Conservation (phyloP, 2,113 vertebrate genomes). For the Phalacrocorax carbo region DNA sequence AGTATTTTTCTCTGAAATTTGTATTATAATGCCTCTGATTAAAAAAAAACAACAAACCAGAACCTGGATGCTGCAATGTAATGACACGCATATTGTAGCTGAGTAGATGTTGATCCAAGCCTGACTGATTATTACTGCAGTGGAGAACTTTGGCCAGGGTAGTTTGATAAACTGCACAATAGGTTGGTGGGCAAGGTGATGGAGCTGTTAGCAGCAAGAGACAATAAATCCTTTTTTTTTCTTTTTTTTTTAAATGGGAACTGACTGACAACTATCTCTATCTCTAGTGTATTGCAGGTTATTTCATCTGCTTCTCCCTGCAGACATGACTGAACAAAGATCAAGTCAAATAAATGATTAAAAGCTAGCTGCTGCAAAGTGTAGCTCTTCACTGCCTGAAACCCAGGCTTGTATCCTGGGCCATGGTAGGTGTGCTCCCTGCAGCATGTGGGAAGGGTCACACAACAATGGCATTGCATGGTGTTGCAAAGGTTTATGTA, state of each 20-base stretch:
- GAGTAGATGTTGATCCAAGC: background rate
- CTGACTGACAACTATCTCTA: conserved; percentile 24
- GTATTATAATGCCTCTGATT: background rate
- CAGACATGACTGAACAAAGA: background rate
- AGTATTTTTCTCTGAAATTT: background rate
- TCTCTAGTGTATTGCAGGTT: background rate
- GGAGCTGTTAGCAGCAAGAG: background rate
- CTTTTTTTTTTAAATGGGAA: background rate
- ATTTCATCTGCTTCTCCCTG: conserved; percentile 11
- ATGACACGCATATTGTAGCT: background rate
- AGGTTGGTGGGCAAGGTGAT: background rate
- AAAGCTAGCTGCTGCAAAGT: background rate
- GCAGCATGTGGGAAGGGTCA: rapidly evolving
- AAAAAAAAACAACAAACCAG: background rate
- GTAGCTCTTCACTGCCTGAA: background rate
- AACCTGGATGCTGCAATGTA: background rate
- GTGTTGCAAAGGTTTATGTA: background rate
- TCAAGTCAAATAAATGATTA: background rate
- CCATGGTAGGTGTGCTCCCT: background rate
- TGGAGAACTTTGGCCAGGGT: background rate
- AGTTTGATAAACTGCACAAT: conserved; percentile 4
- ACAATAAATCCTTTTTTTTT: background rate
- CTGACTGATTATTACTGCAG: background rate
- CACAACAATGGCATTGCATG: background rate
- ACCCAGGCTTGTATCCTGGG: background rate